Evolutionary conservation across 2,888 invertebrate genomes (phyloP), one percentile per base, ranked within the genome.

Genomic region (Chrysolina haemoptera): DNA sequence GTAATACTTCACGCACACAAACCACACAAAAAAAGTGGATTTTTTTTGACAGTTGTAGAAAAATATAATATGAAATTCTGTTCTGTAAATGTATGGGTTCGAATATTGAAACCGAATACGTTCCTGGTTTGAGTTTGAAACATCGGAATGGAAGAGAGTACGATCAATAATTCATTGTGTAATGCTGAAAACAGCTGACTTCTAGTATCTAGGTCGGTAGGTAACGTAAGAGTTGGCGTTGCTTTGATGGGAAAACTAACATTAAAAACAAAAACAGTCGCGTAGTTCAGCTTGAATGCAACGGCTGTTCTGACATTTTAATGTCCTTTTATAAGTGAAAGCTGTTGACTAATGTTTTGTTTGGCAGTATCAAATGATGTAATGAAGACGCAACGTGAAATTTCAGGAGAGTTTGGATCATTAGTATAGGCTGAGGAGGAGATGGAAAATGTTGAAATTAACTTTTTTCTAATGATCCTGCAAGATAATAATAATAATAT

Each of bases 311-410:
- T 67, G 40, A 67, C 67, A 67, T 55, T 67, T 67, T 55, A 53
- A 53, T 67, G 67, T 67, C 53, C 6, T 53, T 53, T 67, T 18
- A 20, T 18, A 1, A 67, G 67, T 53, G 55, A 53, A 67, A 67
- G 67, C 22, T 20, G 53, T 67, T 67, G 18, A 20, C n/a, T 41
- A 67, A 67, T 40, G 41, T 67, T 53, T 67, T 55, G 50, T 66
- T 50, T 50, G 35, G 16, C 8, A 10, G 18, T 41, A 12, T 55
- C 0, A 12, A 35, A 35, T 67, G 55, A 41, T 41, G 67, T 53
- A 67, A 67, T 67, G 67, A 16, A 67, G n/a, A 50, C 41, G 53
- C 12, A 46, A 50, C 9, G 20, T 48, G n/a, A 46, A 6, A 20
- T 22, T 48, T 22, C 22, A 43, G 20, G 35, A 16, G 18, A 41